Percentiles rank a stretch among this genome's conserved stretches.
Evolutionary conservation across 2,113 vertebrate genomes (phyloP).

Genomic region (Chlorodrepanis virens): DNA sequence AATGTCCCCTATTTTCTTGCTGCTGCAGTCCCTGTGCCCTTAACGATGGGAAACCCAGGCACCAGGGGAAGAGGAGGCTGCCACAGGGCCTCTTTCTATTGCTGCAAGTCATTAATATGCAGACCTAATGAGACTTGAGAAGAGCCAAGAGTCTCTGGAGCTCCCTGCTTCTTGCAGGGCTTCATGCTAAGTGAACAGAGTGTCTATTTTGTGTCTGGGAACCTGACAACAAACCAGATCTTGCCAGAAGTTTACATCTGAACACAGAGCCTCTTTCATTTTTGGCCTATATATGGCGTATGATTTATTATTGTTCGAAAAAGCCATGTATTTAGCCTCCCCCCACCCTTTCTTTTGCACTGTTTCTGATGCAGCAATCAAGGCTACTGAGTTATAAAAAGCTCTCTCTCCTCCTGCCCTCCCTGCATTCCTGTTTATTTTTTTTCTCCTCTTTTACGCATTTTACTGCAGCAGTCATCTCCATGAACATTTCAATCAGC

Average conservation of each 20-base stretch:
- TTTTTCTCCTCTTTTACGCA: not conserved
- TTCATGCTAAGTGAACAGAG: constrained; percentile 84
- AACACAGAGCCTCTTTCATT: constrained; percentile 77
- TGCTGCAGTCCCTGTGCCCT: constrained; percentile 50
- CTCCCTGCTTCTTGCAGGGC: constrained; percentile 78
- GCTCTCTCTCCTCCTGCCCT: constrained; percentile 30
- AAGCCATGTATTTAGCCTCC: constrained; percentile 43
- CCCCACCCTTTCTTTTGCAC: constrained; percentile 14
- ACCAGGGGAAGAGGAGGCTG: constrained; percentile 54
- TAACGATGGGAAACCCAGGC: constrained; percentile 69
- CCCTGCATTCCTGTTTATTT: not conserved
- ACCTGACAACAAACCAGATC: constrained; percentile 81
- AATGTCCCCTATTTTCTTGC: constrained; percentile 6
- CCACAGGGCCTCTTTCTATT: constrained; percentile 79
- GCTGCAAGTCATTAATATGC: constrained; percentile 89
- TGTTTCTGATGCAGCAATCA: constrained; percentile 45
- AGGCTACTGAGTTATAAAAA: constrained; percentile 55
- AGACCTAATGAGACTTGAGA: constrained; percentile 85
- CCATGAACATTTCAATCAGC: constrained; percentile 76
- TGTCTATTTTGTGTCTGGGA: constrained; percentile 86
- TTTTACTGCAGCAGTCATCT: constrained; percentile 69
- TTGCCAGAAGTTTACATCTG: constrained; percentile 80
- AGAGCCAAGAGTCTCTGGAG: constrained; percentile 82
- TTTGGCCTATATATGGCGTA: constrained; percentile 75
- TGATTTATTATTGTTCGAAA: constrained; percentile 76